Conservation (phyloP, 30 jellyfish, hydroid and myxozoan species). For the Hydra vulgaris region DNA sequence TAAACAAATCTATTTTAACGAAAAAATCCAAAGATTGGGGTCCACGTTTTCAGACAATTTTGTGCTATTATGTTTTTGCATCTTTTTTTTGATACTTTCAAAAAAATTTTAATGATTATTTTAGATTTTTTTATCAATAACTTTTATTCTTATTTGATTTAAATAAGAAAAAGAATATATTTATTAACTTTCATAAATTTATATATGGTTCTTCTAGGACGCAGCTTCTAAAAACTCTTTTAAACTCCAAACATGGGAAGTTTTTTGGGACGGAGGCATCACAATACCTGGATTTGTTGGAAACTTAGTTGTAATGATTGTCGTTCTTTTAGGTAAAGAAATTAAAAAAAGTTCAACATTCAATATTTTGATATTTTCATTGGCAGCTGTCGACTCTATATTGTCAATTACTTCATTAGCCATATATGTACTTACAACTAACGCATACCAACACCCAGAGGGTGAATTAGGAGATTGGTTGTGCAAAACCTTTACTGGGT, state of each 20-base stretch:
- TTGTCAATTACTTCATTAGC: not conserved
- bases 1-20: no score
- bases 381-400: not conserved
- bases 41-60: no score
- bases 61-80: no score
- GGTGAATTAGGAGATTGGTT: not conserved
- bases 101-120: no score
- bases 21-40: no score
- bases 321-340: not conserved
- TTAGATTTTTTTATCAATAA: no score
- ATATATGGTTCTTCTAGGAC: not conserved
- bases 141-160: no score
- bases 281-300: not conserved
- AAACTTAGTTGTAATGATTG: not conserved
- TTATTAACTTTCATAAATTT: no score
- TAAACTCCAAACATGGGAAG: not conserved
- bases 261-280: not conserved
- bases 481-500: not conserved
- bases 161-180: no score
- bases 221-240: not conserved
- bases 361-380: not conserved
- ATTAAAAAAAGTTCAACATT: not conserved
- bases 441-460: not conserved
- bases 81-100: no score
- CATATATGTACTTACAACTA: not conserved